Conservation (phyloP, 2,888 invertebrate species). For the Mylabris sibirica region DNA sequence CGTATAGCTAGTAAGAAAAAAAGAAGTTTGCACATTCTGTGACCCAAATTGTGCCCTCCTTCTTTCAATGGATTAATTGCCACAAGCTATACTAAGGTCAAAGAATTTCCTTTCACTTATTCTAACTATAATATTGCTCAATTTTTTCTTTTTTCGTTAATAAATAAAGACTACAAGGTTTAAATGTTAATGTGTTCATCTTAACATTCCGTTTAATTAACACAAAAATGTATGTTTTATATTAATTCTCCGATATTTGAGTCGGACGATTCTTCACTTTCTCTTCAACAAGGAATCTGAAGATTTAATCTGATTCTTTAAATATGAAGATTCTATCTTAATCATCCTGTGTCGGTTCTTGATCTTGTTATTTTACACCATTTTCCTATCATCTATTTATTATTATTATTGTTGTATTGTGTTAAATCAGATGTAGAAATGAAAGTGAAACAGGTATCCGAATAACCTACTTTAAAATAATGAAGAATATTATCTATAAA, state of each 20-base stretch:
- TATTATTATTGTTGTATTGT: neutral
- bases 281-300: neutral
- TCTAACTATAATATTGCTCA: neutral
- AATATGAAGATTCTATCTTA: too few species aligned
- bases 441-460: neutral
- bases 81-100: constrained; percentile 14
- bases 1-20: neutral
- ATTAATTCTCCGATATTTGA: neutral
- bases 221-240: neutral
- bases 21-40: neutral
- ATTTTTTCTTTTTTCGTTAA: neutral
- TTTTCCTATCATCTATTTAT: neutral
- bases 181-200: neutral
- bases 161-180: neutral
- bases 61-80: constrained; percentile 7
- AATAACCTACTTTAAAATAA: neutral
- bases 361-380: neutral
- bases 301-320: too few species aligned
- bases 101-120: constrained; percentile 16
- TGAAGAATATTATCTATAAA: neutral
- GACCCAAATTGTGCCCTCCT: constrained; percentile 18
- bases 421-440: neutral
- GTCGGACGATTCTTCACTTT: neutral
- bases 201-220: neutral
- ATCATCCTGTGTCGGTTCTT: neutral